A percentile compares a stretch with the other conserved stretches of the same genome.
Conservation (phyloP, 2,888 invertebrate genomes). For the Polyploca ridens region DNA sequence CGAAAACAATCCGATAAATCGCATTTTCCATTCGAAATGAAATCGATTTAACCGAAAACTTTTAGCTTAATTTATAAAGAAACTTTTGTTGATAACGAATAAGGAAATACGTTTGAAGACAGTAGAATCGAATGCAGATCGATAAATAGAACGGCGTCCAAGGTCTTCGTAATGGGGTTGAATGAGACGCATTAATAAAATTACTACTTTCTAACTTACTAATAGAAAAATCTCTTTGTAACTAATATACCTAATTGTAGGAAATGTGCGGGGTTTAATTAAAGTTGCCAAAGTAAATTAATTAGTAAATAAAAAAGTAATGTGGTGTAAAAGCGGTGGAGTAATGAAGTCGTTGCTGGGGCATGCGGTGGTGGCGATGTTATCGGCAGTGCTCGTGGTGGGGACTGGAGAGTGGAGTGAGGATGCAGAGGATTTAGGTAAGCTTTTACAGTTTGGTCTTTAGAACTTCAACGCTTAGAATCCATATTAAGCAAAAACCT, state of each 20-base stretch:
- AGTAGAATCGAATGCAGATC: slow-evolving; percentile 7
- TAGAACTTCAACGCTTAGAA: too few relatives aligned
- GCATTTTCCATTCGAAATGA: slow-evolving; percentile 11
- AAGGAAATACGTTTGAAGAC: slow-evolving; percentile 6
- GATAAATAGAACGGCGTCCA: slow-evolving; percentile 6
- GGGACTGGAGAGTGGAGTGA: slow-evolving; percentile 80
- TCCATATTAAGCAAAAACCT: too few relatives aligned
- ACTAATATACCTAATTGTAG: neutral
- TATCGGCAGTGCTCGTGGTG: slow-evolving; percentile 58
- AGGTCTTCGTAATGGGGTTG: slow-evolving; percentile 10
- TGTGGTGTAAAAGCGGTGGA: slow-evolving; percentile 39
- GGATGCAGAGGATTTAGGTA: slow-evolving; percentile 79
- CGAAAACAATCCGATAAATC: slow-evolving; percentile 9
- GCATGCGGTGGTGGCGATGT: slow-evolving; percentile 50
- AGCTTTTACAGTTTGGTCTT: slow-evolving; percentile 34
- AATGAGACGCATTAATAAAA: slow-evolving; percentile 3
- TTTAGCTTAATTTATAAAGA: slow-evolving; percentile 21
- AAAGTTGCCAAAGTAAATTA: slow-evolving; percentile 39
- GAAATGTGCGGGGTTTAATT: slow-evolving; percentile 10
- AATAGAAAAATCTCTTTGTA: neutral
- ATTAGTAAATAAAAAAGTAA: slow-evolving; percentile 32
- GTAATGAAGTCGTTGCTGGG: slow-evolving; percentile 53
- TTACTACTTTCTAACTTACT: neutral
- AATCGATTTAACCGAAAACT: slow-evolving; percentile 15
- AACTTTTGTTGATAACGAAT: slow-evolving; percentile 10